Evolutionary conservation across 2,888 invertebrate species (phyloP).

Genomic region (Diarsia rubi): DNA sequence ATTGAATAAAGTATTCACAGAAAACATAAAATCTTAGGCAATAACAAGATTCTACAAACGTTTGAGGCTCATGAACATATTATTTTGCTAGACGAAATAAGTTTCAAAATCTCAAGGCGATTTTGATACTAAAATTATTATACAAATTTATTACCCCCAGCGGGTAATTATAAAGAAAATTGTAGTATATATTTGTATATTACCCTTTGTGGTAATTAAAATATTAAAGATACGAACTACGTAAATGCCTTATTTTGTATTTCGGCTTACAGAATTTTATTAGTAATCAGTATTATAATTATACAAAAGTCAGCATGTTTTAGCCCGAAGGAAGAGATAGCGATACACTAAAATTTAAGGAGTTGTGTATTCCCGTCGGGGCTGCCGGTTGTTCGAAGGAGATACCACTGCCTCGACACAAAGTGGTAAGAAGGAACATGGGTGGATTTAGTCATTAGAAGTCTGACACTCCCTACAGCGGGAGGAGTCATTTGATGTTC

Average conservation of each 20-base stretch:
- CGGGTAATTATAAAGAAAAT: background rate
- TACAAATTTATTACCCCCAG: background rate
- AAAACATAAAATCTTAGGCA: constrained; percentile 55
- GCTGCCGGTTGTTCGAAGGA: no score
- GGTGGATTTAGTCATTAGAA: no score
- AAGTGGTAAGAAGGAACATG: no score
- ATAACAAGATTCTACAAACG: constrained; percentile 38
- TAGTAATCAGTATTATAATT: background rate
- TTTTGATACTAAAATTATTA: background rate
- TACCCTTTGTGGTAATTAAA: background rate
- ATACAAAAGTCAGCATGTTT: background rate
- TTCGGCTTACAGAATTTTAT: background rate
- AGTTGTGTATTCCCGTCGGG: no score
- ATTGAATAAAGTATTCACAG: constrained; percentile 62
- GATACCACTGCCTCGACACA: no score
- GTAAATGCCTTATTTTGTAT: background rate
- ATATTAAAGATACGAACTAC: background rate
- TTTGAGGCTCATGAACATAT: background rate
- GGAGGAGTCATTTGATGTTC: no score
- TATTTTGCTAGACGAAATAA: background rate
- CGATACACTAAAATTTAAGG: background rate
- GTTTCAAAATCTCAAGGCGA: background rate
- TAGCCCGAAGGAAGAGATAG: background rate
- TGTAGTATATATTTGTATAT: background rate
- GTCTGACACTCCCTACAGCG: no score